A percentile compares a stretch with the other conserved stretches of the same genome.
Conservation (phyloP, 2,888 invertebrate species). For the Aleiodes alternator region DNA sequence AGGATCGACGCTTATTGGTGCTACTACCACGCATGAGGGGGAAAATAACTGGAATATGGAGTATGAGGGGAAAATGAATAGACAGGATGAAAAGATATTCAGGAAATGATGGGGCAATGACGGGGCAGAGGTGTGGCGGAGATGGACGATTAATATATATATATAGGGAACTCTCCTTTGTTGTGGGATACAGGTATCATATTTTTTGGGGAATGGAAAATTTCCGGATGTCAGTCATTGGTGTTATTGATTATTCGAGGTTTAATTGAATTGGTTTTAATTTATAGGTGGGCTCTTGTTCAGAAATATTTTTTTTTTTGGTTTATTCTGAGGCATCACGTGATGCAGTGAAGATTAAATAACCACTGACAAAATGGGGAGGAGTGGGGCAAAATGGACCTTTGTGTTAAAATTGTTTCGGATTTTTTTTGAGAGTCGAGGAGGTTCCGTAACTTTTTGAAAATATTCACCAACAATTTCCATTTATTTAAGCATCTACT, state of each 20-base stretch:
- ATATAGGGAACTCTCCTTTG: neutral
- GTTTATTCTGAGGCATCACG: too few species aligned
- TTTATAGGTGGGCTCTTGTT: too few species aligned
- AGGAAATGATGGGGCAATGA: conserved; percentile 69
- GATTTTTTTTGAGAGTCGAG: too few species aligned
- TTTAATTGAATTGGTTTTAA: neutral
- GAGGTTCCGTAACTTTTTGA: too few species aligned
- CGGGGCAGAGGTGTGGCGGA: conserved; percentile 63
- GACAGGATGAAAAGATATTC: conserved; percentile 49
- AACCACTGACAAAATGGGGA: too few species aligned
- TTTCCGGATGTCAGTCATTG: conserved; percentile 23
- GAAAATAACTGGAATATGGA: conserved; percentile 53
- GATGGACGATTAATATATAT: conserved; percentile 50
- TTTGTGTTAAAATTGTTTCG: too few species aligned
- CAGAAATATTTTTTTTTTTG: too few species aligned
- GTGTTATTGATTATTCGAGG: neutral
- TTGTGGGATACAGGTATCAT: conserved; percentile 59
- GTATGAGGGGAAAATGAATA: conserved; percentile 54
- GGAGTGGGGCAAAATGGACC: too few species aligned
- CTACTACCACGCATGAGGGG: neutral
- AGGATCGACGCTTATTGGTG: neutral
- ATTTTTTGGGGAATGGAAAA: conserved; percentile 53
- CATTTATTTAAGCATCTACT: too few species aligned
- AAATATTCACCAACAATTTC: too few species aligned
- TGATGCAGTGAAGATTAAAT: too few species aligned